Percentiles rank a stretch among this genome's conserved stretches.
Conservation (phyloP, 2,797 vertebrate species). For the Huso huso region DNA sequence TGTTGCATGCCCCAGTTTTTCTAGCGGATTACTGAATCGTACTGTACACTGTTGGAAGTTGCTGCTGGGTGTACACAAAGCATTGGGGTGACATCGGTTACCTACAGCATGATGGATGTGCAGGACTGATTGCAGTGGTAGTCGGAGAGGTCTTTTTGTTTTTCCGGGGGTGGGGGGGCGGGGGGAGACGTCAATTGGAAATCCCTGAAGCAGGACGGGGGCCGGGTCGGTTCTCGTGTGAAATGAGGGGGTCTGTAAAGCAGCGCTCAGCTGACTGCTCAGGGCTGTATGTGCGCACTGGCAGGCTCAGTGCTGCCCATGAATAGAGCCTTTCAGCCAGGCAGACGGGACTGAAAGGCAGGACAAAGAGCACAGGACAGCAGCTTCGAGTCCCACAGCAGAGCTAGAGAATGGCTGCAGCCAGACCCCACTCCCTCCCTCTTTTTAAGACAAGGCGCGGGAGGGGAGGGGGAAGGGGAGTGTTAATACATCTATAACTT, state of each 20-base stretch:
- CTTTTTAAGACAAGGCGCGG: neutral
- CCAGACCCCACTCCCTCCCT: neutral
- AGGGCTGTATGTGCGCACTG: constrained; percentile 41
- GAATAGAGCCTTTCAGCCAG: constrained; percentile 25
- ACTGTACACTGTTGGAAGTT: too few relatives aligned
- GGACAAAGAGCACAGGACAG: constrained; percentile 26
- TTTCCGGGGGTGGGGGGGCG: neutral
- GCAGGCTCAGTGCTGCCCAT: constrained; percentile 55
- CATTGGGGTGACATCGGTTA: neutral
- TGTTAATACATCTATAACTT: neutral
- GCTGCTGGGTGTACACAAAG: constrained; percentile 1
- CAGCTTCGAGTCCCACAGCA: constrained; percentile 21
- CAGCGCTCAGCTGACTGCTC: constrained; percentile 25
- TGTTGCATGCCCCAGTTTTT: too few relatives aligned
- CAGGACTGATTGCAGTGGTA: neutral
- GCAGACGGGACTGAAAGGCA: constrained; percentile 23
- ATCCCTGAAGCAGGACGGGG: constrained; percentile 60
- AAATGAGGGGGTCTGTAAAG: constrained; percentile 29
- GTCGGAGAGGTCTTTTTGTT: neutral
- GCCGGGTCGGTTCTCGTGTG: constrained; percentile 25
- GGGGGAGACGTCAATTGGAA: constrained; percentile 57
- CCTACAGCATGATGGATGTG: neutral
- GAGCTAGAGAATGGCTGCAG: constrained; percentile 13
- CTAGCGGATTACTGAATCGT: too few relatives aligned
- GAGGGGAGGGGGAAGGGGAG: neutral